Percentiles rank a stretch among this genome's conserved stretches.
Conservation (phyloP, 2,888 invertebrate genomes). For the Pteria penguin region DNA sequence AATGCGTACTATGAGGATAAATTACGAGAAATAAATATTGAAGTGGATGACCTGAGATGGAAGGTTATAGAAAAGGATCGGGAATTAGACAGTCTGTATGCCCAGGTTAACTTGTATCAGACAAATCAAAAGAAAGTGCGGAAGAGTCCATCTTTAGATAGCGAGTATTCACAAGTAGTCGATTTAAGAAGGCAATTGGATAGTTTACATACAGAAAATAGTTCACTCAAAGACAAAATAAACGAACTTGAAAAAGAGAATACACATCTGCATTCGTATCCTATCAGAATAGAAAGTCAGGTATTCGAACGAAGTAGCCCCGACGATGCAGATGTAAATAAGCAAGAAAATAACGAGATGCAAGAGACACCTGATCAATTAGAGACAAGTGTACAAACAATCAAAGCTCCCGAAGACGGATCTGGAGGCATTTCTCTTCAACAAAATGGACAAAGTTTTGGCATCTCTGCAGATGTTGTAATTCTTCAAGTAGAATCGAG, state of each 20-base stretch:
- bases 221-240: conserved; percentile 84
- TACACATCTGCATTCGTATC: background rate
- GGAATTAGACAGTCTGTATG: conserved; percentile 87
- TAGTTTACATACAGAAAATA: conserved; percentile 85
- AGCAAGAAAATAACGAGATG: background rate
- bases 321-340: background rate
- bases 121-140: conserved; percentile 52
- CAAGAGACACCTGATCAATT: background rate
- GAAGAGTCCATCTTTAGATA: conserved; percentile 79
- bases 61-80: conserved; percentile 89
- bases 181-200: conserved; percentile 88
- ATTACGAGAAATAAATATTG: conserved; percentile 83
- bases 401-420: background rate
- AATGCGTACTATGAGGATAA: conserved; percentile 84
- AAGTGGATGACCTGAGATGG: conserved; percentile 87
- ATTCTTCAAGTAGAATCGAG: background rate
- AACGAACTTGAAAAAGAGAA: conserved; percentile 52
- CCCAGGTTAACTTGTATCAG: conserved; percentile 50
- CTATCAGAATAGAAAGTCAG: conserved; percentile 25
- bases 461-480: background rate
- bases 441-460: conserved; percentile 23
- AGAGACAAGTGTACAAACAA: background rate
- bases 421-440: conserved; percentile 12
- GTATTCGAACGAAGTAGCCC: conserved; percentile 15
- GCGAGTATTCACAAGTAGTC: conserved; percentile 82